Evolutionary conservation across 2,113 vertebrate species (phyloP), one percentile per base, ranked within the genome.

Genomic region (Rhadina sibilatrix): DNA sequence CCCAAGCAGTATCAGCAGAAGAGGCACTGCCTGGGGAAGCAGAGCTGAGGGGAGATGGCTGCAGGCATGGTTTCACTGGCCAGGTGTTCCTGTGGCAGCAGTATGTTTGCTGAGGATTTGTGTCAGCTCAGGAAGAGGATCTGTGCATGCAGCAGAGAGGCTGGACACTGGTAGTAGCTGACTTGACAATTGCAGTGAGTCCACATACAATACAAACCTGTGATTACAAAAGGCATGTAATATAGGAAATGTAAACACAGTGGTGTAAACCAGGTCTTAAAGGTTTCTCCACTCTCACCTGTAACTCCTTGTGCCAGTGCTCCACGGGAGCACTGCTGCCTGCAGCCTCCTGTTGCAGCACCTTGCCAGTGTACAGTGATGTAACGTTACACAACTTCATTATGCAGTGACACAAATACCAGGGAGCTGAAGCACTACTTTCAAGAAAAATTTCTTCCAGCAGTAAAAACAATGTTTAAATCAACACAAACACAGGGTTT

Each of bases 371-470:
- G n/a, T 2, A 63, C 8, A n/a, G 47, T 23, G 44, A 64, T 47
- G 59, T 57, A 77, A 86, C 0, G 0, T 90, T 79, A 68, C 24
- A 9, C 66, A 85, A 82, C 46, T 49, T 82, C 50, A 30, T 89
- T 84, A 72, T n/a, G n/a, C 74, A 84, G 31, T 79, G 81, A 78
- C 72, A 92, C 69, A 83, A 94, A 87, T 71, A 87, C 57, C 57
- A 57, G 11, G 13, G 37, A 57, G 31, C 49, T 84, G 74, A 92
- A 87, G 56, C 53, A 42, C 37, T 72, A 2, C 37, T 93, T 89
- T 59, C 28, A 71, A 78, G 77, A 74, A 91, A 81, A 91, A 84
- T 30, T 78, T 64, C 27, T 91, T 78, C 69, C 60, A 59, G 31
- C 33, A 52, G 64, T 78, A 87, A 83, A 87, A 94, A 71, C 68